Base-by-base conservation (phyloP, 2,888 invertebrate genomes). In the Thalpophila matura region DNA sequence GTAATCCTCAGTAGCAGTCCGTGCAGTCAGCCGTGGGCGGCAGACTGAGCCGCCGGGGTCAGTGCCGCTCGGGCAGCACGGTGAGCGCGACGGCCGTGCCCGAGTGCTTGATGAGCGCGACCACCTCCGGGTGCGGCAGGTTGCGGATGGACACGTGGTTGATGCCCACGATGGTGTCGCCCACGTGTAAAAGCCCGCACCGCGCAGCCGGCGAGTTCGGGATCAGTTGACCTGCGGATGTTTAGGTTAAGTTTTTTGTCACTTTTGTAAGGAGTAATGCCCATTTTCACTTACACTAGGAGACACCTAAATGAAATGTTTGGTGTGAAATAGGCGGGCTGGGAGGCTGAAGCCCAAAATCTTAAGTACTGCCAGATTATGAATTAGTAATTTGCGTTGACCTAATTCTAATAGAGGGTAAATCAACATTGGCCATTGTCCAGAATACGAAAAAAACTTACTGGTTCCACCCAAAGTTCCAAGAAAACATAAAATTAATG, bases 101-200 rank as follows among this genome's bases (percentile, higher is more conserved):
- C 0, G 99, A 99, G 87, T 98, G 99, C 91, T 99, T 99, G 86
- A 99, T 99, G 68, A 99, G 96, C 87, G 99, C 98, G 3, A 99
- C 99, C 62, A 99, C 99, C 86, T 99, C 99, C 29, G 99, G 99
- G 87, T 99, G 99, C 77, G 98, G 98, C 90, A 99, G 96, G 86
- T 98, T 97, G 66, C 98, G 97, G 76, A 99, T 99, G 83, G 98
- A 97, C 54, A 97, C 97, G 67, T 97, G 97, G 95, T 99, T 99
- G 33, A 99, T 99, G 46, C 99, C 99, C 49, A 99, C 96, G 73
- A 99, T 99, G 54, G 98, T 97, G 95, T 99, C 99, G 0, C 99
- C 99, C 5, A 99, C 98, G 87, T 97, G 98, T 0, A 99, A 95
- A 56, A 97, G 96, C 0, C 98, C 98, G 91, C 99, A 99, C 69